Evolutionary conservation across 2,797 vertebrate genomes (phyloP).

Genomic region (Okamejei kenojei): DNA sequence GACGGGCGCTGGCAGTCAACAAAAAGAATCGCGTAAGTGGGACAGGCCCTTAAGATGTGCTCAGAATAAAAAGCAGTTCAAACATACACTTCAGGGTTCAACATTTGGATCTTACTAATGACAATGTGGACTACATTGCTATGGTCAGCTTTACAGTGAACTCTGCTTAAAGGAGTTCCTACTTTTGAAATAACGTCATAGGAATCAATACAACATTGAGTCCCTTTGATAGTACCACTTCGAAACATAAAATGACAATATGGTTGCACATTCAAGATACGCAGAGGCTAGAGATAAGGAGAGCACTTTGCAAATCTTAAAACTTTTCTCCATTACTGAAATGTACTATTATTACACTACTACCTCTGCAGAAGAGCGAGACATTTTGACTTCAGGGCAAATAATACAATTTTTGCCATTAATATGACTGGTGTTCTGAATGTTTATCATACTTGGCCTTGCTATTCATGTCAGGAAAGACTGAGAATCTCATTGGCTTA

Average conservation of each 20-base stretch:
- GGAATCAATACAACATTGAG: not conserved
- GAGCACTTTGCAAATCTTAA: not conserved
- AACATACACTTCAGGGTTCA: too few relatives aligned
- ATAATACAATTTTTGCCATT: not conserved
- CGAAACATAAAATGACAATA: not conserved
- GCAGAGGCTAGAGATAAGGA: not conserved
- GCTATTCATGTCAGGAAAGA: not conserved
- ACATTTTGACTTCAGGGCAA: not conserved
- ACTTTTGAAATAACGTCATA: not conserved
- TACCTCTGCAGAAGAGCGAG: not conserved
- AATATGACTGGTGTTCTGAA: not conserved
- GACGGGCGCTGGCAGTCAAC: too few relatives aligned
- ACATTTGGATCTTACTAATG: too few relatives aligned
- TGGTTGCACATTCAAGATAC: not conserved
- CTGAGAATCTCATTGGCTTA: too few relatives aligned
- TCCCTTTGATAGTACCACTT: not conserved
- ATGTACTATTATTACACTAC: not conserved
- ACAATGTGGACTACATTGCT: too few relatives aligned
- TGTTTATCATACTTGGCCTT: not conserved
- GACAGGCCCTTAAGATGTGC: too few relatives aligned
- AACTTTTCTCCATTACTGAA: not conserved
- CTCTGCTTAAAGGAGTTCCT: too few relatives aligned
- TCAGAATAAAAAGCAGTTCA: too few relatives aligned
- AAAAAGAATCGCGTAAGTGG: too few relatives aligned
- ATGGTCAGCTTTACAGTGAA: too few relatives aligned